Base-by-base conservation (phyloP, 2,888 invertebrate genomes). In the Macrophya alboannulata region DNA sequence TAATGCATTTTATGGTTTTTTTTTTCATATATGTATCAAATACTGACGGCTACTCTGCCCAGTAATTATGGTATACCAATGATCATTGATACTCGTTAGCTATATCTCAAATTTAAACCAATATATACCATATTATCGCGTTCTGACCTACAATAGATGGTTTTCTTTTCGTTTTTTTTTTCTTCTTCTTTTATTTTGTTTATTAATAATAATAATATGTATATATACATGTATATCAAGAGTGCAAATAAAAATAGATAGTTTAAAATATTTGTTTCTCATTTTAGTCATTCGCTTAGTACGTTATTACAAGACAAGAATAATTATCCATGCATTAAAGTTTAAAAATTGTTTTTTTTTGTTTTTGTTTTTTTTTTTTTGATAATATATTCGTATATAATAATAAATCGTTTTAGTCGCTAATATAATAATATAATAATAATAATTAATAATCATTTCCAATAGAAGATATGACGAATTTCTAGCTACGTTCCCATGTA, bases 191-290 rank as follows among this genome's bases (percentile, higher is more conserved):
- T 85, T 86, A 65, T 85, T 86, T 86, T 81, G 85, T 85, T 88
- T 72, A 79, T 79, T 72, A 71, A 51, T 71, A 40, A 21, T 79
- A 37, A 79, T 79, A 79, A 55, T 79, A 79, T 45, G 37, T 37
- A 76, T 25, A 25, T 87, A 76, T 76, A 76, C 37, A 71, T 17
- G 37, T 71, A 40, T 71, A 71, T 89, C 87, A 89, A 91, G 90
- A 90, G 89, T 90, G 89, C 89, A 91, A 92, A 92, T 90, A 90
- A 92, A 92, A 91, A 91, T 92, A 91, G 90, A 90, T 90, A 89
- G 40, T 91, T 91, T 88, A 91, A 92, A 91, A 92, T 92, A 91
- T 91, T 89, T 89, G 86, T 79, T 62, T 62, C 40, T 40, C 86
- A 84, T 74, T 83, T 68, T 83, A 83, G 83, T 83, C 45, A 31